Base-by-base conservation (phyloP, 2,113 vertebrate genomes). In the Aramus guarauna region DNA sequence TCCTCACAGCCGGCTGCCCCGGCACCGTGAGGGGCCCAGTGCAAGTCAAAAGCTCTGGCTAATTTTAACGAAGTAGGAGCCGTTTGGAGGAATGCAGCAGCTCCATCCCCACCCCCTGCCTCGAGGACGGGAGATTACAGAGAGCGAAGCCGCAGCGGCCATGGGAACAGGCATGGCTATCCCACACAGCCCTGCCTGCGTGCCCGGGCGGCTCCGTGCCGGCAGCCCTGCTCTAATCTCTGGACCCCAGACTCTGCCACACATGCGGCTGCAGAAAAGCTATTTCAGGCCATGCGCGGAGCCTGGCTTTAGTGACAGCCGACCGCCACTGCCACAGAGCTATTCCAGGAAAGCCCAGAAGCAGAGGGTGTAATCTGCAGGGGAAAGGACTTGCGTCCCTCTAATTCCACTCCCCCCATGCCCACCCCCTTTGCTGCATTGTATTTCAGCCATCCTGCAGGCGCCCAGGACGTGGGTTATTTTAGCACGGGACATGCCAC, bases 331-430 rank as follows among this genome's bases (percentile, higher is more conserved):
- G 88, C 72, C 84, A n/a, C 91, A 5, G 64, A 90, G 90, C 95
- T 96, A 96, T 94, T 97, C 92, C 86, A 59, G 94, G 97, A 43
- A 91, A 62, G 76, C 19, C 53, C 14, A 18, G 86, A 94, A 92
- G 45, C 77, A 15, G 77, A 96, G 92, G 86, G 77, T 94, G 30
- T 92, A 95, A 95, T 85, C 85, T 95, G 89, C 0, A 4, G 53
- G 85, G 94, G 48, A 63, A 81, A 91, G 89, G 62, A 24, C 26
- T 0, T 0, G 29, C 0, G 12, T 50, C 82, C 59, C 63, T 77
- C 47, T 59, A 58, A 81, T 88, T 81, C 60, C 91, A 11, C 37
- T 59, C n/a, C 66, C 88, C 80, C 48, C 12, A 1, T 30, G 66
- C 87, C 85, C 88, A 79, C 67, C 94, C 69, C 18, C n/a, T 9